Evolutionary conservation across 1,140 invertebrate genomes (phyloP).

Genomic region (Coenobita brevimanus): DNA sequence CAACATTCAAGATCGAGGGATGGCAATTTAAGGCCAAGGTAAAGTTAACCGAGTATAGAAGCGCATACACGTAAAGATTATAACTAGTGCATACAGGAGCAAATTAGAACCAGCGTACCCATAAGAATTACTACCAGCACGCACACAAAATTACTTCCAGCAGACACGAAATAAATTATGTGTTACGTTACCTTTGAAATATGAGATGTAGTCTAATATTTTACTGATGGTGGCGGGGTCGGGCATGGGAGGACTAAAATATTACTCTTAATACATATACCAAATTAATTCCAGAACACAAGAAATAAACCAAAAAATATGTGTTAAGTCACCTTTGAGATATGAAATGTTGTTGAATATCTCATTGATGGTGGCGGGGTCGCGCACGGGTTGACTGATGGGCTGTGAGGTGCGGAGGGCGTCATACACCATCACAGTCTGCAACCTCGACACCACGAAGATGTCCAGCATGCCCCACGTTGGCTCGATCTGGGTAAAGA

Average conservation of each 20-base stretch:
- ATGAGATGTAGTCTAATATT: conserved; percentile 95
- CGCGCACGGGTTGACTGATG: conserved; percentile 88
- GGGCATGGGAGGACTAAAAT: too few relatives aligned
- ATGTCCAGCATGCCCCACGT: conserved; percentile 44
- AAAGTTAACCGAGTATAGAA: too few relatives aligned
- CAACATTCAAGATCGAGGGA: too few relatives aligned
- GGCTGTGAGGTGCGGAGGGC: conserved; percentile 91
- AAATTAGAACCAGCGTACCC: too few relatives aligned
- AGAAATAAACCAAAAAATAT: conserved; percentile 89
- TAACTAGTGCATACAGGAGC: too few relatives aligned
- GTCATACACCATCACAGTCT: conserved; percentile 88
- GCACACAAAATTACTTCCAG: too few relatives aligned
- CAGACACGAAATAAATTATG: not conserved
- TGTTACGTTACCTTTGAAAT: conserved; percentile 82
- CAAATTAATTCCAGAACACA: too few relatives aligned
- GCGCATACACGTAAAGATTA: too few relatives aligned
- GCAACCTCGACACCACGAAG: conserved; percentile 74
- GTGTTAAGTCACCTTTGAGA: conserved; percentile 91
- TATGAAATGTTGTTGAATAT: conserved; percentile 97
- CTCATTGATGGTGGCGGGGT: conserved; percentile 94
- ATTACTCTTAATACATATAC: too few relatives aligned
- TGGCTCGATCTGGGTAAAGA: conserved; percentile 40
- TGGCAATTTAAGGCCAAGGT: too few relatives aligned
- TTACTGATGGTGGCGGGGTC: conserved; percentile 93
- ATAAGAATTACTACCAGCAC: too few relatives aligned